These are phyloP conservation scores for Pheosia tremula DNA, from an alignment of 2,888 invertebrate genomes.

Conservation along the genomic window DNA sequence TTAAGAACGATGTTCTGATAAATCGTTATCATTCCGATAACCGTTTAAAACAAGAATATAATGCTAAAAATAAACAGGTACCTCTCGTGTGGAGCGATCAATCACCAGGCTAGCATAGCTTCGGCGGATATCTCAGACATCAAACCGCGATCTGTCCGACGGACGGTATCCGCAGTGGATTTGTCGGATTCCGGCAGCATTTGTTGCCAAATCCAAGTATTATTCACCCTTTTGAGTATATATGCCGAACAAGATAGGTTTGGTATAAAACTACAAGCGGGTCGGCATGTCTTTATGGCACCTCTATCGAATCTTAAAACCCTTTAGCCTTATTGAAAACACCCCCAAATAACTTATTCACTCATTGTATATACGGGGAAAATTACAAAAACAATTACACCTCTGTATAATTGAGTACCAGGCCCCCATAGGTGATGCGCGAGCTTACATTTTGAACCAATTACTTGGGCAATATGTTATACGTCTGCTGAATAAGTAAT, in stretches of 20 bases:
- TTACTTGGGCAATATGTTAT: slow-evolving; percentile 78
- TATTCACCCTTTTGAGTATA: slow-evolving; percentile 72
- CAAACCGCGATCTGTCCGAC: slow-evolving; percentile 57
- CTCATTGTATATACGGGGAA: background rate
- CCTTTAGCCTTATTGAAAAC: too few species aligned
- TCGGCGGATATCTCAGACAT: slow-evolving; percentile 48
- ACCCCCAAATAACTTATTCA: slow-evolving; percentile 4
- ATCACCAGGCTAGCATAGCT: slow-evolving; percentile 44
- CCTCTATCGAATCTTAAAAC: too few species aligned
- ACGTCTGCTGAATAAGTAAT: slow-evolving; percentile 79
- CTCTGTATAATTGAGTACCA: slow-evolving; percentile 40
- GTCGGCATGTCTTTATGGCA: too few species aligned
- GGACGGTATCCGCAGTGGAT: slow-evolving; percentile 61
- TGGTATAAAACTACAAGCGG: slow-evolving; percentile 49
- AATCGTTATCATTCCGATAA: background rate
- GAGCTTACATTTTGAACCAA: slow-evolving; percentile 69
- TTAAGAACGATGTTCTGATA: background rate
- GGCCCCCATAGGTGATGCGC: slow-evolving; percentile 53
- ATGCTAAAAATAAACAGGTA: background rate
- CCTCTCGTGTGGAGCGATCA: slow-evolving; percentile 37
- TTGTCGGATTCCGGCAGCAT: slow-evolving; percentile 59
- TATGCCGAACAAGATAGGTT: slow-evolving; percentile 32
- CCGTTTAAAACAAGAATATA: background rate
- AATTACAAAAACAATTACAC: slow-evolving; percentile 19
- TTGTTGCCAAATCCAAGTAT: slow-evolving; percentile 58